Base-by-base conservation (phyloP, 2,797 vertebrate genomes). In the Scyliorhinus canicula region DNA sequence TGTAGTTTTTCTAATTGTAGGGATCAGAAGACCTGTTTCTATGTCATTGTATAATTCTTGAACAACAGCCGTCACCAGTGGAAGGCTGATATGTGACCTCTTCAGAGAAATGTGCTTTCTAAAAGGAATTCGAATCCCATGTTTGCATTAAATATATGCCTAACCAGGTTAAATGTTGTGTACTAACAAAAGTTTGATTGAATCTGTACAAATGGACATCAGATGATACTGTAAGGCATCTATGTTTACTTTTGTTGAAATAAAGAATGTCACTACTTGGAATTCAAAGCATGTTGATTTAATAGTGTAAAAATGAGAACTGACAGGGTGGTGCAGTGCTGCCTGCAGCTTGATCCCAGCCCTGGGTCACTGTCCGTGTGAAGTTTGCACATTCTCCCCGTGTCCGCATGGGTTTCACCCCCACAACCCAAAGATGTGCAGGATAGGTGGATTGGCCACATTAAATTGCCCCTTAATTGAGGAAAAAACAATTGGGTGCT, bases 221-320 rank as follows among this genome's bases (percentile, higher is more conserved):
- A 52, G 47, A 47, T 50, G 31, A 69, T 94, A 74, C 7, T 71
- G 67, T 35, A 52, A 71, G 19, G 47, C 1, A 55, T 88, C 71
- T 28, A 31, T 74, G 67, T 52, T 94, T 94, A 74, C 16, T 82
- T 74, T 94, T 94, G 93, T 74, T 71, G 93, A 94, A 94, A 94
- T 94, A 94, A 93, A 93, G 44, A 47, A 67, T 69, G 91, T 69
- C 60, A 71, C 26, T 93, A 93, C 65, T 93, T 93, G 44, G 91
- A 93, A 71, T 69, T 93, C 16, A 69, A 93, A 65, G 31, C 28
- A 14, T 52, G 3, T 2, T 57, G 55, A 63, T 90, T 63, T 60
- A 63, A 60, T 60, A 63, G 16, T 63, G 86, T 40, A 90, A 90
- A 90, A 90, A 63, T 90, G 14, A 40, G 35, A 57, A 90, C 79